Evolutionary conservation across 2,888 invertebrate genomes (phyloP).

Genomic region (Drosophila eohydei): DNA sequence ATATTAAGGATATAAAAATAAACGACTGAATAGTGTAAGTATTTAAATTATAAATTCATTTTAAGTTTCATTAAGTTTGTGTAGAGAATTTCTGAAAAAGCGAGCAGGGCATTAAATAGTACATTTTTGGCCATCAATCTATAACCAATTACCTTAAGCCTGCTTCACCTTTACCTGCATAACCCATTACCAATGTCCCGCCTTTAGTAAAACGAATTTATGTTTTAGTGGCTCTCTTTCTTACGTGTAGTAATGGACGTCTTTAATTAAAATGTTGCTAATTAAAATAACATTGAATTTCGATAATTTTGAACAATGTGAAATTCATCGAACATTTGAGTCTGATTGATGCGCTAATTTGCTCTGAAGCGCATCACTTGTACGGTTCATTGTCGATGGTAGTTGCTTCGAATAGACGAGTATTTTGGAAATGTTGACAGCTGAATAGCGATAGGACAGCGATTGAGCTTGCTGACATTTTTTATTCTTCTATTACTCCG

Average conservation of each 20-base stretch:
- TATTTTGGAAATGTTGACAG: background rate
- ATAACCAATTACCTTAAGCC: too few relatives aligned
- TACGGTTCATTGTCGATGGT: background rate
- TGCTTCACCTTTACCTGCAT: too few relatives aligned
- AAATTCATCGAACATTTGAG: background rate
- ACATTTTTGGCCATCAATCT: too few relatives aligned
- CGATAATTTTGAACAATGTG: background rate
- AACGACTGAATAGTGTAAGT: too few relatives aligned
- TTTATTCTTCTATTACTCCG: background rate
- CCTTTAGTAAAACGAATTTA: background rate
- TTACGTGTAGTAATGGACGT: slow-evolving; percentile 1
- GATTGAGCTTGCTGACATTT: background rate
- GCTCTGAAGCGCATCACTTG: background rate
- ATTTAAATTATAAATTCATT: too few relatives aligned
- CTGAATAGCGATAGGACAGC: background rate
- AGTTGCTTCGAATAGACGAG: background rate
- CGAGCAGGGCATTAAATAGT: too few relatives aligned
- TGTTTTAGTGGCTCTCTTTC: background rate
- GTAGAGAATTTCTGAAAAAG: too few relatives aligned
- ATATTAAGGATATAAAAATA: too few relatives aligned
- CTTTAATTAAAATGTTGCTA: background rate
- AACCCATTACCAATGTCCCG: too few relatives aligned
- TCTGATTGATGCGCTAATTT: background rate
- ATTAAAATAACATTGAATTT: slow-evolving; percentile 1
- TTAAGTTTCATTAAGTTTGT: too few relatives aligned